Evolutionary conservation across 2,888 invertebrate genomes (phyloP), one percentile per base, ranked within the genome.

Genomic region (Lepidocyrtinus sp.): DNA sequence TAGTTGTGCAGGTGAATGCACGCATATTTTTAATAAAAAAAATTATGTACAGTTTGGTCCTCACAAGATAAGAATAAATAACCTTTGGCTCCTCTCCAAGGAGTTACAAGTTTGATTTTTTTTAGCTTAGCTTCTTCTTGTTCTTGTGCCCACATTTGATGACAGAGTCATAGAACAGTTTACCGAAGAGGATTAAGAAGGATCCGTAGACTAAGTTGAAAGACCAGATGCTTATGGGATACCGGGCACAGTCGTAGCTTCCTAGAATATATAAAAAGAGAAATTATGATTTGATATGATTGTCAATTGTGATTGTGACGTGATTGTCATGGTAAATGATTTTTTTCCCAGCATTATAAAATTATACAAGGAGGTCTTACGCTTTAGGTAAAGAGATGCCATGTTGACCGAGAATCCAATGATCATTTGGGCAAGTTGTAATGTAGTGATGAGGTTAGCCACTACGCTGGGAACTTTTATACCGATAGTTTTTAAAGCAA

Each of bases 381-480:
- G 5, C 12, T 7, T 5, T 36, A 36, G 12, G 12, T 36, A 36
- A 7, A 36, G 12, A 36, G 36, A 7, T 12, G 36, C 12, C 36
- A 36, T 36, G 12, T 36, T 36, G 5, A 36, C 36, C 5, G 36
- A 36, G 12, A 36, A 36, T 36, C 36, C 36, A 7, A 36, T 36
- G 5, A 36, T 36, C 36, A 36, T 36, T 36, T 36, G 36, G 5
- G 36, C 36, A 7, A 55, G 55, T n/a, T 55, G 55, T 2, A 55
- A n/a, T 3, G 55, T 55, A 12, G 55, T 55, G 9, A 55, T 55
- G 55, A 55, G 55, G 55, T 55, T 55, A 55, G 55, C 55, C 55
- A 55, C 55, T n/a, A 55, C 9, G 3, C 55, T 55, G 3, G 55
- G 55, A n/a, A 55, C 17, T n/a, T 55, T 55, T 5, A 55, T n/a